Percentiles rank a stretch among this genome's conserved stretches.
These are phyloP conservation scores for Nomada fabriciana DNA, from an alignment of 2,888 invertebrate species.

Conservation along the genomic window DNA sequence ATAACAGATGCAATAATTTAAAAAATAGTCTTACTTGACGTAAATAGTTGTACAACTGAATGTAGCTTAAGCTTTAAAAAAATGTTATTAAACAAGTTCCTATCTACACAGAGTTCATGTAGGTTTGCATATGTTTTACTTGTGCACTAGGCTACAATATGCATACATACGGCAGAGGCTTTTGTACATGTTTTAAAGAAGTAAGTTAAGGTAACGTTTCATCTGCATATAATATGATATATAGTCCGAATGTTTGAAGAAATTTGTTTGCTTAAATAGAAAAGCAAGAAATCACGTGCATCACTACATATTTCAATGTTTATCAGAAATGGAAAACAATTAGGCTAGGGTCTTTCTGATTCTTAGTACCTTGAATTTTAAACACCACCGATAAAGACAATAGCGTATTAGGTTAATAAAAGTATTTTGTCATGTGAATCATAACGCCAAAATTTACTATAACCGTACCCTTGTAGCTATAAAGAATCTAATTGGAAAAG, in stretches of 20 bases:
- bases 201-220: background rate
- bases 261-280: background rate
- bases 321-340: constrained; percentile 17
- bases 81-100: background rate
- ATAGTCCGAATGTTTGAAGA: background rate
- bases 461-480: constrained; percentile 15
- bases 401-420: background rate
- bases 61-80: background rate
- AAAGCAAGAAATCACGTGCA: constrained; percentile 15
- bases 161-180: background rate
- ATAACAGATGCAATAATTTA: background rate
- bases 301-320: constrained; percentile 18
- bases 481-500: constrained; percentile 22
- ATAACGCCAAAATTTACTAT: background rate
- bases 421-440: background rate
- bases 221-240: background rate
- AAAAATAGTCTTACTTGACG: background rate
- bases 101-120: background rate
- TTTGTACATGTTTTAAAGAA: background rate
- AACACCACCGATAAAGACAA: constrained; percentile 8
- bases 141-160: background rate
- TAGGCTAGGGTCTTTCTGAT: constrained; percentile 5
- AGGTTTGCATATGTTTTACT: constrained; percentile 16
- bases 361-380: background rate
- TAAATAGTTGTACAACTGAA: background rate